Evolutionary conservation across 2,797 vertebrate genomes (phyloP), one percentile per base, ranked within the genome.

Genomic region (Graptemys geographica): DNA sequence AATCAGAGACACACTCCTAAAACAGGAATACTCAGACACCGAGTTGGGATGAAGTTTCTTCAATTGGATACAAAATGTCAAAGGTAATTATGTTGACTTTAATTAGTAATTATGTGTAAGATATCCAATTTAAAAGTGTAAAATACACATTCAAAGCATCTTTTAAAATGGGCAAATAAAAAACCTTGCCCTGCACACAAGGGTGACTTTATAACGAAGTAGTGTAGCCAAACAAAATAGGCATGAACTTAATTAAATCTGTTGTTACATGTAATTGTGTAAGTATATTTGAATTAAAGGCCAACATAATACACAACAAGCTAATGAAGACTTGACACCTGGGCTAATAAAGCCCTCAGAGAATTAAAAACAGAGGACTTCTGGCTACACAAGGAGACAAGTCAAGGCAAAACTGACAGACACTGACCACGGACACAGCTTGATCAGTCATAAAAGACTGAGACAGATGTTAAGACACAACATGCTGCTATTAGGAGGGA

Each of bases 91-190:
- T 13, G 21, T 78, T 49, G 44, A 90, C 3, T 13, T 84, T 90
- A 57, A 62, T 84, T 83, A 83, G 6, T 62, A 79, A 47, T 23
- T 78, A 49, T 76, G 78, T 44, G 79, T 47, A 65, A 89, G 86
- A 33, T 51, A 92, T 80, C 44, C 41, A 84, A 83, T 83, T 84
- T 4, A 79, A 79, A 96, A 94, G 92, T 92, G 62, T 81, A 90
- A 93, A 90, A 88, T 23, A 56, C 62, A 3, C 78, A 90, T 52
- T 84, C 11, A 76, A 9, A 89, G 41, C 83, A 96, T 6, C 31
- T 81, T 86, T 86, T 76, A 69, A 4, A 53, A 6, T 31, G 2
- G 88, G 11, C 53, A 87, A 83, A 84, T 53, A 94, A 0, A 78
- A 52, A 94, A 84, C 86, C 81, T 47, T 11, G 87, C 44, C 19